These are phyloP conservation scores for Amniataba percoides DNA, from an alignment of 2,797 vertebrate species.

Conservation along the genomic window DNA sequence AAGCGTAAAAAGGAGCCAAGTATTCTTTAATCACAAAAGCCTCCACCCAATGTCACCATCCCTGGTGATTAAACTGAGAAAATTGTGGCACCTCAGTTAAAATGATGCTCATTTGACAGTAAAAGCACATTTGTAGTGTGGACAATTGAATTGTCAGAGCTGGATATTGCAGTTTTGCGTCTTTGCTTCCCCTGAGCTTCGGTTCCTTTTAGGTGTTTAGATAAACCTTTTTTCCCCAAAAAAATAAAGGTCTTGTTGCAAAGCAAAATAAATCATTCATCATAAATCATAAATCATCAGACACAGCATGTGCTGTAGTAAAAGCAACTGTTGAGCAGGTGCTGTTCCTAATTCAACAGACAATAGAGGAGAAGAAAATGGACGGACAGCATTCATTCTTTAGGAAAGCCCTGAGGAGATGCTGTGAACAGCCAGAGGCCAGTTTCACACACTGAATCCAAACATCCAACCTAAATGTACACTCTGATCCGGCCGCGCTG, in stretches of 20 bases:
- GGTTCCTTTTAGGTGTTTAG: background rate
- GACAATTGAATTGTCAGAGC: conserved; percentile 11
- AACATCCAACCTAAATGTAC: conserved; percentile 9
- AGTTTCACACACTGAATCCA: conserved; percentile 28
- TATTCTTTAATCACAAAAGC: conserved; percentile 29
- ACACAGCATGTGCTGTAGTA: background rate
- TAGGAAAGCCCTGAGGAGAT: conserved; percentile 37
- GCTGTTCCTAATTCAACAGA: conserved; percentile 10
- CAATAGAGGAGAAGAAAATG: conserved; percentile 9
- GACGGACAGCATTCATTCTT: conserved; percentile 32
- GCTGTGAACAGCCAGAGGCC: conserved; percentile 48
- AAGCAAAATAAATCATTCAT: conserved; percentile 16
- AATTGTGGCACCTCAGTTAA: conserved; percentile 23
- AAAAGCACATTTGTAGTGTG: conserved; percentile 35
- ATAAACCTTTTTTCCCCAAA: background rate
- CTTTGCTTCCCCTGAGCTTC: background rate
- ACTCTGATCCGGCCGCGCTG: conserved; percentile 1
- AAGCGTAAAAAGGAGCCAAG: background rate
- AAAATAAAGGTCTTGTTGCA: background rate
- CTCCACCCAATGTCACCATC: conserved; percentile 10
- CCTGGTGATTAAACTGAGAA: conserved; percentile 24
- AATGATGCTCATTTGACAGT: conserved; percentile 33
- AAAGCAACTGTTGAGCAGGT: conserved; percentile 19
- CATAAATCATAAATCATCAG: too few relatives aligned
- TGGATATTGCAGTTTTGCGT: background rate